Conservation (phyloP, 2,888 invertebrate genomes). For the Spodoptera exigua region DNA sequence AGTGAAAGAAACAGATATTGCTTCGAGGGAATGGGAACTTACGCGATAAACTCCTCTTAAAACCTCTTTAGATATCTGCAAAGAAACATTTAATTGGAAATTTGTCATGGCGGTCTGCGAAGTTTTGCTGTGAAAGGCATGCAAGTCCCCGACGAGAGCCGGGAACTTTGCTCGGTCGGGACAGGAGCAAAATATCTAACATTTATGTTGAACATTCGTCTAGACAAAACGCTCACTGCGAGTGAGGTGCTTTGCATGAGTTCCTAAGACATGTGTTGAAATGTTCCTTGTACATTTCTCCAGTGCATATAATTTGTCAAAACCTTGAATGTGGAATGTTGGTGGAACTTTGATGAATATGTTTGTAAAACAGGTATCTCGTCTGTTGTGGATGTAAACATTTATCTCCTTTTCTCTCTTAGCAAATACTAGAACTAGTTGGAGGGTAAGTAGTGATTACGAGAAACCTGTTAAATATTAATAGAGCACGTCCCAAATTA, state of each 20-base stretch:
- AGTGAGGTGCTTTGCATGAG: conserved; percentile 61
- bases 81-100: conserved; percentile 63
- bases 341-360: conserved; percentile 38
- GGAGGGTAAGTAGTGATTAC: neutral
- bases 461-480: conserved; percentile 7
- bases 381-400: neutral
- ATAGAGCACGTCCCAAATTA: conserved; percentile 4
- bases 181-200: conserved; percentile 67
- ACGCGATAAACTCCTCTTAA: conserved; percentile 36
- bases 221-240: conserved; percentile 66
- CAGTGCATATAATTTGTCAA: conserved; percentile 67
- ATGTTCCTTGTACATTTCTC: conserved; percentile 55
- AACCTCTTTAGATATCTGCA: conserved; percentile 41
- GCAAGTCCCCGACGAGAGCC: conserved; percentile 48
- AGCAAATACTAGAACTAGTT: neutral
- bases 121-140: conserved; percentile 69
- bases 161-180: conserved; percentile 31
- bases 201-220: conserved; percentile 72
- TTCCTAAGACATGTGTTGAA: conserved; percentile 57
- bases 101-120: conserved; percentile 67
- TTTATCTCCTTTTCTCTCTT: neutral
- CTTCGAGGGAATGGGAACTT: conserved; percentile 29
- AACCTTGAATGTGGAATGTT: conserved; percentile 48
- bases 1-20: conserved; percentile 50
- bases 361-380: conserved; percentile 27